phyloP scores from a whole-genome alignment of 2,888 invertebrate species.

The Lepeophtheirus nordmannii region DNA sequence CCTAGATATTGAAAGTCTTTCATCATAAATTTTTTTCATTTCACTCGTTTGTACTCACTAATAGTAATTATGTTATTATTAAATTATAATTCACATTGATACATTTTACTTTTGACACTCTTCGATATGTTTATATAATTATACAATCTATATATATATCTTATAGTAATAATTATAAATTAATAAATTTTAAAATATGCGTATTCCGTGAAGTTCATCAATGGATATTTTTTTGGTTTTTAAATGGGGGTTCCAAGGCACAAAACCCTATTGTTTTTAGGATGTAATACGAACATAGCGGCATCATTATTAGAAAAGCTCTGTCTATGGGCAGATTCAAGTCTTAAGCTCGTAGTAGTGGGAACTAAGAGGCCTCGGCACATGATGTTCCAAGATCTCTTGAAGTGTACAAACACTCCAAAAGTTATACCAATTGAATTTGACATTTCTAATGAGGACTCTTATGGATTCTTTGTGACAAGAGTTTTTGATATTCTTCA shows the following conservation, averaged over 20 bases:
- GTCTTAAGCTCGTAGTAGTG: neutral
- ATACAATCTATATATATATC: neutral
- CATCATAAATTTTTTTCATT: too few species aligned
- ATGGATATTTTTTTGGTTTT: neutral
- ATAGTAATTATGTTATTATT: too few species aligned
- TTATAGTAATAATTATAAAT: neutral
- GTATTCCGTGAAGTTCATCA: neutral
- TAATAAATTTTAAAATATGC: slow-evolving; percentile 3
- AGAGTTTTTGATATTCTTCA: neutral
- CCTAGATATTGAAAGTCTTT: too few species aligned
- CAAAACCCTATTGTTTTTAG: neutral
- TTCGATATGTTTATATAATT: neutral
- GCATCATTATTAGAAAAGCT: neutral
- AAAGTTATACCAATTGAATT: neutral
- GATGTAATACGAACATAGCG: neutral
- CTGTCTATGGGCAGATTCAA: neutral
- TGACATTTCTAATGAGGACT: neutral
- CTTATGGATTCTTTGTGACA: neutral
- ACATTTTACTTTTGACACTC: neutral
- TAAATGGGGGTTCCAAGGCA: neutral
- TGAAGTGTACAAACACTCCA: neutral
- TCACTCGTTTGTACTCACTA: too few species aligned
- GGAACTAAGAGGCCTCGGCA: neutral
- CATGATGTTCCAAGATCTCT: neutral
- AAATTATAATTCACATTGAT: neutral